Percentiles rank a stretch among this genome's conserved stretches.
phyloP scores from a whole-genome alignment of 1,140 invertebrate genomes.

The Saxidomus purpurata region DNA sequence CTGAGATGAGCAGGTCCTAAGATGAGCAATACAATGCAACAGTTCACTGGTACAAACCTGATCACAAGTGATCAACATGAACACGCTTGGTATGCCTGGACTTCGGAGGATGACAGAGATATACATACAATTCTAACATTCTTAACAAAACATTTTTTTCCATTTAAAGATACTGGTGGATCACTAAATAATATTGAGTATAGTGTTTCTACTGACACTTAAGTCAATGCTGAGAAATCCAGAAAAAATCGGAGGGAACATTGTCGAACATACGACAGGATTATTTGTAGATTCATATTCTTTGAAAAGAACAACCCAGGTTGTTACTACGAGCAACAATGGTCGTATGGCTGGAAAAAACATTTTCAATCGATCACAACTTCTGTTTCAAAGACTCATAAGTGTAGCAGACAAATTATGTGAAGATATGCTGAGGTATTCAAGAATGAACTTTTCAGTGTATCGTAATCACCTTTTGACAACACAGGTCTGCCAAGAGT shows the following conservation, averaged over 20 bases:
- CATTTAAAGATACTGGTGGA: too few species aligned
- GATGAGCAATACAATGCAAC: too few species aligned
- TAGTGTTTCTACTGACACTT: slow-evolving; percentile 43
- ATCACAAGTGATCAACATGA: too few species aligned
- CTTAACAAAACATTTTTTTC: too few species aligned
- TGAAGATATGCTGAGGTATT: too few species aligned
- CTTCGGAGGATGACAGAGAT: too few species aligned
- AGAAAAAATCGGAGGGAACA: slow-evolving; percentile 49
- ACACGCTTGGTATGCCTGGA: too few species aligned
- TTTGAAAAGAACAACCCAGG: slow-evolving; percentile 65
- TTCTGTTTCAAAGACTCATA: slow-evolving; percentile 70
- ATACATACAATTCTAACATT: too few species aligned
- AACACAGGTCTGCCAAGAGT: slow-evolving; percentile 53
- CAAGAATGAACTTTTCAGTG: too few species aligned
- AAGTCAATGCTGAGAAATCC: slow-evolving; percentile 64
- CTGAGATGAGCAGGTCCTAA: too few species aligned
- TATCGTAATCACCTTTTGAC: slow-evolving; percentile 68
- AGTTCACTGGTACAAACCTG: too few species aligned
- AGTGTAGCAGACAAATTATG: slow-evolving; percentile 19
- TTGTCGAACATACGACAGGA: slow-evolving; percentile 61
- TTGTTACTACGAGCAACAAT: slow-evolving; percentile 54
- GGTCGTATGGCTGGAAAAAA: slow-evolving; percentile 52
- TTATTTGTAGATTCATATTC: slow-evolving; percentile 8
- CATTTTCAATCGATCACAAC: slow-evolving; percentile 63
- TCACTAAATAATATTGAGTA: slow-evolving; percentile 60